Conservation (phyloP, 1,140 invertebrate species). For the Scaptomyza hsui region DNA sequence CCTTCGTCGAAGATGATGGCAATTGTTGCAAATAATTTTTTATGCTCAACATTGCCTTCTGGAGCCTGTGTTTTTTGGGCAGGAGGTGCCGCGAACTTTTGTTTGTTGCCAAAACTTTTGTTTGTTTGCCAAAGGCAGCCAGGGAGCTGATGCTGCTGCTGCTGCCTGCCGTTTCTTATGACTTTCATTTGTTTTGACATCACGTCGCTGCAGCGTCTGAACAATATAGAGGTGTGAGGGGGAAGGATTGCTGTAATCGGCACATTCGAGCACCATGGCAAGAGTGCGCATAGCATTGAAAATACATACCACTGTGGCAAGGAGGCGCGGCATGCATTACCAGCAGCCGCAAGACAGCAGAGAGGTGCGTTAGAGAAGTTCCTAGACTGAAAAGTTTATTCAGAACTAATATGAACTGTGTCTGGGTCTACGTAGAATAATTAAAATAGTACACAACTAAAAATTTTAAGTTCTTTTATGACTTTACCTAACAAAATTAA, state of each 20-base stretch:
- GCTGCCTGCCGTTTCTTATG: slow-evolving; percentile 59
- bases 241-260: slow-evolving; percentile 52
- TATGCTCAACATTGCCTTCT: slow-evolving; percentile 63
- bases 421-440: too few relatives aligned
- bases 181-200: slow-evolving; percentile 82
- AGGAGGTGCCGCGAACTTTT: slow-evolving; percentile 51
- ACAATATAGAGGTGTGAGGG: background rate
- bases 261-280: slow-evolving; percentile 50
- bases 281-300: slow-evolving; percentile 38
- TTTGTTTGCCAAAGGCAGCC: slow-evolving; percentile 67
- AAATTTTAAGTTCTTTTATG: too few relatives aligned
- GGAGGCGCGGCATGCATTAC: slow-evolving; percentile 34
- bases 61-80: slow-evolving; percentile 12
- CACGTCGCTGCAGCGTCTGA: slow-evolving; percentile 61
- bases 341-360: slow-evolving; percentile 9
- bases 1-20: slow-evolving; percentile 60
- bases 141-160: slow-evolving; percentile 1
- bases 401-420: too few relatives aligned
- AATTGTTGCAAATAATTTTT: slow-evolving; percentile 82
- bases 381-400: background rate
- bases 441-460: too few relatives aligned
- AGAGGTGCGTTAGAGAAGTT: slow-evolving; percentile 19
- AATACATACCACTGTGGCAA: slow-evolving; percentile 1
- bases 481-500: background rate
- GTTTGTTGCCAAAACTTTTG: slow-evolving; percentile 70